Base-by-base conservation (phyloP, 2,888 invertebrate genomes). In the Cantharis flavilabris region DNA sequence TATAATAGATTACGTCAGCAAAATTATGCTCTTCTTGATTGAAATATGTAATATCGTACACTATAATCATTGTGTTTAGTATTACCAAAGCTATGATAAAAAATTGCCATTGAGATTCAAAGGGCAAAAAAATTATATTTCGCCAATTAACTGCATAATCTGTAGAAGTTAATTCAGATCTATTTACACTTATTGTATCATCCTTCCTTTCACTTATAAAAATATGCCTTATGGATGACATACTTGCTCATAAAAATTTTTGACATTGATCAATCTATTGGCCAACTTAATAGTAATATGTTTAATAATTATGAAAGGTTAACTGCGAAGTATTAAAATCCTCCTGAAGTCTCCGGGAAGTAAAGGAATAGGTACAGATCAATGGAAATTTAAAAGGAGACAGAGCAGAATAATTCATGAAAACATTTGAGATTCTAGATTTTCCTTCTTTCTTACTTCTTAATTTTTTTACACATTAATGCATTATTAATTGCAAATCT, bases 61-160 rank as follows among this genome's bases (percentile, higher is more conserved):
- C 69, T 5, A 73, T 70, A 14, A 78, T 62, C 11, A 79, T n/a
- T n/a, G 70, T 69, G 20, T 76, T 79, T 16, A 81, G 7, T 1
- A 77, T 49, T 13, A 78, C 76, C 7, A 71, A 63, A 13, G 23
- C 28, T 14, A 74, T 70, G 7, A 80, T 72, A 9, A 77, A 70
- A 13, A 76, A 64, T 28, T 76, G 33, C 80, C 80, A 80, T 13
- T 72, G 28, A 9, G 23, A n/a, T 20, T 73, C 72, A 72, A 81
- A 81, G 14, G 80, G 80, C 20, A 81, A 69, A 30, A 79, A 81
- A n/a, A 81, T 80, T 11, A 81, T 79, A 62, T 79, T 79, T 62
- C 65, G 71, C 80, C 79, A 80, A 65, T 79, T 73, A 9, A 70
- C 70, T 13, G 70, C 4, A n/a, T 76, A 76, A 9, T 73, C 76